phyloP scores from a whole-genome alignment of 2,888 invertebrate species.

The Phyto melanocephala region DNA sequence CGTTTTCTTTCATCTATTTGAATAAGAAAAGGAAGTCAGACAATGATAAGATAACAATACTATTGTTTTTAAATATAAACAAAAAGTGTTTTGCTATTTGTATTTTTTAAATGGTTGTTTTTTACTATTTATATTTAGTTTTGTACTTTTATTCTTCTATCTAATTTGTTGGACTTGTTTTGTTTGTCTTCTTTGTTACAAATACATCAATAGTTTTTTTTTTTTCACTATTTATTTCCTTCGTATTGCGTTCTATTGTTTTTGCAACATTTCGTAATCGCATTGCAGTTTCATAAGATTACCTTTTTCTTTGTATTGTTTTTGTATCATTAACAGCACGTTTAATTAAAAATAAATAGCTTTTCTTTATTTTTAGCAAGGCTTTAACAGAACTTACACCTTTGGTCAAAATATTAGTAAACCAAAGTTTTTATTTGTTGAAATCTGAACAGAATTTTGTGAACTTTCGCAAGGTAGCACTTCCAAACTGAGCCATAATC shows the following conservation, averaged over 20 bases:
- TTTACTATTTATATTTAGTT: too few relatives aligned
- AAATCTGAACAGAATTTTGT: too few relatives aligned
- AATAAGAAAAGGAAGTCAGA: too few relatives aligned
- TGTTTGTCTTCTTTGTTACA: neutral
- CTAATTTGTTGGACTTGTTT: neutral
- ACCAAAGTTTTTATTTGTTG: too few relatives aligned
- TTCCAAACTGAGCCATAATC: too few relatives aligned
- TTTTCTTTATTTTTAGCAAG: neutral
- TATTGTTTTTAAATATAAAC: neutral
- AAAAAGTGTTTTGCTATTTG: neutral
- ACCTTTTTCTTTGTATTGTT: constrained; percentile 19
- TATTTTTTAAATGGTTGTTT: too few relatives aligned
- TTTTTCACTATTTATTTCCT: neutral
- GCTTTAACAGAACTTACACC: too few relatives aligned
- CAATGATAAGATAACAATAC: too few relatives aligned
- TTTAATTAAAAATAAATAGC: constrained; percentile 32
- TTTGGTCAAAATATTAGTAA: too few relatives aligned
- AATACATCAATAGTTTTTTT: too few relatives aligned
- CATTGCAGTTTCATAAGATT: constrained; percentile 8
- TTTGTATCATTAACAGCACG: constrained; percentile 25
- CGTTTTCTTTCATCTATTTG: too few relatives aligned
- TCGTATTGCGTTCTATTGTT: constrained; percentile 7
- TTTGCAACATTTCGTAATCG: neutral
- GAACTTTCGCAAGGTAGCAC: too few relatives aligned
- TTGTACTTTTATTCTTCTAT: neutral